A percentile compares a stretch with the other conserved stretches of the same genome.
Evolutionary conservation across 2,888 invertebrate species (phyloP).

Genomic region (Omphaloscelis lunosa): DNA sequence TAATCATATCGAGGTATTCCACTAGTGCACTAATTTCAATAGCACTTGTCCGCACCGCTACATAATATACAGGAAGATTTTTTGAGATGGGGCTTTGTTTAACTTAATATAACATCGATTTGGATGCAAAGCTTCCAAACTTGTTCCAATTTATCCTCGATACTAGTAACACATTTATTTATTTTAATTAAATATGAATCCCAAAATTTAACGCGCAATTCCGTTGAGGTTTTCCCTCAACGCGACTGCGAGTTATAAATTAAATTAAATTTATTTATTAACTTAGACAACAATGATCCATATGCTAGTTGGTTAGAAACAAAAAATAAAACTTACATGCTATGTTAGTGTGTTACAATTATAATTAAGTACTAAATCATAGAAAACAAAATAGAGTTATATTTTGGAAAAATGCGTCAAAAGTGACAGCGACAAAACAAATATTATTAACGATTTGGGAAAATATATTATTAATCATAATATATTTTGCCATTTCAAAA

Average conservation of each 20-base stretch:
- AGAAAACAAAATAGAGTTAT: too few relatives aligned
- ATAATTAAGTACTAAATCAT: too few relatives aligned
- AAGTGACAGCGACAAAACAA: background rate
- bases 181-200: background rate
- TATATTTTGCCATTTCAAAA: background rate
- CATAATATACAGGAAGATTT: too few relatives aligned
- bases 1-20: background rate
- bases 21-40: too few relatives aligned
- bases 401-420: conserved; percentile 2
- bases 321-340: too few relatives aligned
- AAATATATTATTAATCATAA: background rate
- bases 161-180: background rate
- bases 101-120: background rate
- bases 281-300: too few relatives aligned
- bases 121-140: background rate
- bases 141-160: background rate
- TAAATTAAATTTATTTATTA: too few relatives aligned
- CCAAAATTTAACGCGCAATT: background rate
- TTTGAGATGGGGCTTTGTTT: background rate
- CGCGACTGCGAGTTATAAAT: background rate
- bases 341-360: too few relatives aligned
- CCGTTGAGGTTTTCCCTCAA: background rate
- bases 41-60: too few relatives aligned
- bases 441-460: background rate
- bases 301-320: too few relatives aligned